Evolutionary conservation across 2,797 vertebrate genomes (phyloP).

Genomic region (Spinus pinus): DNA sequence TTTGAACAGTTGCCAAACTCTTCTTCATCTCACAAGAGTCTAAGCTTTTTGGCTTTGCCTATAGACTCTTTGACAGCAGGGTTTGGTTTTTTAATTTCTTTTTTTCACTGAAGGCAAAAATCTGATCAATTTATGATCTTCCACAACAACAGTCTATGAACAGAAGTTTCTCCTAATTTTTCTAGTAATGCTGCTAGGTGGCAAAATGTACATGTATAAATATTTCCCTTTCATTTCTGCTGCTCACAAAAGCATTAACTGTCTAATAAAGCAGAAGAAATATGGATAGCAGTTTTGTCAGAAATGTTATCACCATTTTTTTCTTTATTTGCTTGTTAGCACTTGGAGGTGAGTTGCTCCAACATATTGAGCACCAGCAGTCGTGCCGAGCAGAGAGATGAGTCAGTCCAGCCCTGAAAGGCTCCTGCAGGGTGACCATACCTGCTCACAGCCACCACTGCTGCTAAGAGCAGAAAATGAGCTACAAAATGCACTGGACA

Average conservation of each 20-base stretch:
- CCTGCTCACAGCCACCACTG: background rate
- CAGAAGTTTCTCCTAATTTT: background rate
- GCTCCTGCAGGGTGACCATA: background rate
- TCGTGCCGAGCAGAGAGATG: rapidly evolving
- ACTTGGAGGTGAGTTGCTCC: background rate
- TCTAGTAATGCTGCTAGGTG: background rate
- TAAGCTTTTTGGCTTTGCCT: background rate
- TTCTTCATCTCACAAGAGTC: background rate
- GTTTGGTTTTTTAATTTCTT: background rate
- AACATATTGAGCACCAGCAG: background rate
- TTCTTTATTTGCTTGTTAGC: background rate
- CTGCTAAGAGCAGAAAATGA: background rate
- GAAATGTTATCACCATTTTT: rapidly evolving
- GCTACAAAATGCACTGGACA: background rate
- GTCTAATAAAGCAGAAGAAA: background rate
- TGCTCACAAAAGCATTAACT: background rate
- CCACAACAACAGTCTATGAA: background rate
- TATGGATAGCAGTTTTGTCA: background rate
- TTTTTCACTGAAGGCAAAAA: background rate
- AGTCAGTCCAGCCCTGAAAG: background rate
- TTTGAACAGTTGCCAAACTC: background rate
- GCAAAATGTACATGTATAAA: background rate
- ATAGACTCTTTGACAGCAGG: background rate
- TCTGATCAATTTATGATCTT: background rate
- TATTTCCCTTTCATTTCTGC: background rate